Conservation (phyloP, 2,113 vertebrate species). For the Xiphophorus couchianus region DNA sequence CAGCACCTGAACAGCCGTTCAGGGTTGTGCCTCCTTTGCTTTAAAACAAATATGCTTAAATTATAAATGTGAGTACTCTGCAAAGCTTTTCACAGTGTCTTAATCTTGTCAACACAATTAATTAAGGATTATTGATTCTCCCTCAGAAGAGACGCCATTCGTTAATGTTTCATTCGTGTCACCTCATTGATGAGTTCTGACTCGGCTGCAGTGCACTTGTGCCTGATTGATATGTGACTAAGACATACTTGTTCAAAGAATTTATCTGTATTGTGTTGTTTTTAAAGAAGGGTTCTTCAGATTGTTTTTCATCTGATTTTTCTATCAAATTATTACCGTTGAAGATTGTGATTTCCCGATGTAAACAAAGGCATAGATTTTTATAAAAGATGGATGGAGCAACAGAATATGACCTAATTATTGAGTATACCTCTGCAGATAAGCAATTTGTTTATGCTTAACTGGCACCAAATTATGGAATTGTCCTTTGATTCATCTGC, state of each 20-base stretch:
- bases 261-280: background rate
- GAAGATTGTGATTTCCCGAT: background rate
- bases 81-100: background rate
- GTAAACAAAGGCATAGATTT: background rate
- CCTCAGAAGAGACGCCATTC: conserved; percentile 14
- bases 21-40: conserved; percentile 3
- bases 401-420: background rate
- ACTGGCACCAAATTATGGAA: background rate
- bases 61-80: conserved; percentile 6
- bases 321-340: background rate
- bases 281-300: background rate
- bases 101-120: conserved; percentile 12
- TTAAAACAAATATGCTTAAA: conserved; percentile 12
- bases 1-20: conserved; percentile 39
- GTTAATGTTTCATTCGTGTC: conserved; percentile 27
- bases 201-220: background rate
- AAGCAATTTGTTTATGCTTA: background rate
- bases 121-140: conserved; percentile 35
- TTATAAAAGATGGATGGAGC: background rate
- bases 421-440: background rate
- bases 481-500: background rate
- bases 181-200: conserved; percentile 9
- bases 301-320: background rate
- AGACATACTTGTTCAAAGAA: background rate
- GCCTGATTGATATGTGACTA: background rate